phyloP scores from a whole-genome alignment of 2,888 invertebrate genomes.

The Nemoura dubitans region DNA sequence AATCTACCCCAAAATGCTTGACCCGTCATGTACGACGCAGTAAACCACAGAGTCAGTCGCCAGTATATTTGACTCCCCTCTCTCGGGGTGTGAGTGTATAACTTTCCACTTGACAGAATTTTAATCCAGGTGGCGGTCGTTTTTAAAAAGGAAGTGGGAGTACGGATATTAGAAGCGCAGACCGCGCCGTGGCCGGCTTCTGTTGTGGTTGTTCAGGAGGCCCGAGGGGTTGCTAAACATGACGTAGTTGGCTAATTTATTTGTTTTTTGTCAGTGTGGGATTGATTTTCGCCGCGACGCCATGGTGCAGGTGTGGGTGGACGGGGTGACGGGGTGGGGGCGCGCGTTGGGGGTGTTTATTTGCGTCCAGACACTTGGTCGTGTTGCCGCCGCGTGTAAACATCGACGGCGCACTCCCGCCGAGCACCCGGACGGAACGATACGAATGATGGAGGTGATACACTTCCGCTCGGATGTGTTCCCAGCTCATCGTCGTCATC shows the following conservation, averaged over 20 bases:
- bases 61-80: not conserved
- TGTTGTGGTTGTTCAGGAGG: not conserved
- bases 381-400: not conserved
- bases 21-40: not conserved
- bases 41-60: not conserved
- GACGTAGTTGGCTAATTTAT: not conserved
- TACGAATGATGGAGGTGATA: not conserved
- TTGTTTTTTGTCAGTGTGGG: not conserved
- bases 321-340: not conserved
- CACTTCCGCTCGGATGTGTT: not conserved
- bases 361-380: not conserved
- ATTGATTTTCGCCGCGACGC: not conserved
- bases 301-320: not conserved
- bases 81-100: not conserved
- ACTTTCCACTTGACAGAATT: slow-evolving; percentile 12
- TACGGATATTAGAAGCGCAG: not conserved
- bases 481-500: not conserved
- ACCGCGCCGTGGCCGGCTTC: not conserved
- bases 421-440: too few relatives aligned
- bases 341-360: not conserved
- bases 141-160: not conserved
- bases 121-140: not conserved
- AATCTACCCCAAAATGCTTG: not conserved
- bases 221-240: not conserved
- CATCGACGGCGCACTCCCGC: not conserved